Evolutionary conservation across 2,888 invertebrate species (phyloP), one percentile per base, ranked within the genome.

Genomic region (Protophormia terraenovae): DNA sequence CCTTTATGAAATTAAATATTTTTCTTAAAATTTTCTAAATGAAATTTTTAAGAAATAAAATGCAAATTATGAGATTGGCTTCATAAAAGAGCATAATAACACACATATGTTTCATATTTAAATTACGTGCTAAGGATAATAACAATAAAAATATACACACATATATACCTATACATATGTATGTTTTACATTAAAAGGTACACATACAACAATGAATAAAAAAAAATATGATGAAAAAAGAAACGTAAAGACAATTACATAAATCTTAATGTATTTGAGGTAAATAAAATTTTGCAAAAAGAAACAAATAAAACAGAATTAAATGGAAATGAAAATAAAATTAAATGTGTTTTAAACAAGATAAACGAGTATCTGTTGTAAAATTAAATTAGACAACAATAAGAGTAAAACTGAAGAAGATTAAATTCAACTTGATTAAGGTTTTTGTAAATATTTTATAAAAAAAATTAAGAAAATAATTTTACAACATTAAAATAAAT

Each of bases 231-330:
- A 47, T 50, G 24, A 32, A 69, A 14, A 45, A 62, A 60, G 24
- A 50, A 50, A 72, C 71, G 55, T 64, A 60, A 81, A 84, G 75
- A 78, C 86, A 86, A 84, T 86, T 82, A 84, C 84, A 86, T 86
- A 86, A 82, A 86, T 86, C 78, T 84, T 80, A 82, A 84, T 84
- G 72, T 72, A 77, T 80, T 86, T 86, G 81, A 84, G 84, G 81
- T 86, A 76, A 84, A 86, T 82, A 76, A 76, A 71, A 79, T 62
- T 82, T 72, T 58, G 12, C 8, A 53, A 73, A 71, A 66, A 22
- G 60, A 19, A 67, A 35, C 29, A 29, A 38, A 38, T 8, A 45
- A 38, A 66, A n/a, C n/a, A 60, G 32, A 32, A 35, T 27, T 55
- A 47, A 73, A 73, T 38, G 19, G 1, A 64, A 80, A 80, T 72